Evolutionary conservation across 2,888 invertebrate genomes (phyloP), one percentile per base, ranked within the genome.

Genomic region (Ophion ellenae): DNA sequence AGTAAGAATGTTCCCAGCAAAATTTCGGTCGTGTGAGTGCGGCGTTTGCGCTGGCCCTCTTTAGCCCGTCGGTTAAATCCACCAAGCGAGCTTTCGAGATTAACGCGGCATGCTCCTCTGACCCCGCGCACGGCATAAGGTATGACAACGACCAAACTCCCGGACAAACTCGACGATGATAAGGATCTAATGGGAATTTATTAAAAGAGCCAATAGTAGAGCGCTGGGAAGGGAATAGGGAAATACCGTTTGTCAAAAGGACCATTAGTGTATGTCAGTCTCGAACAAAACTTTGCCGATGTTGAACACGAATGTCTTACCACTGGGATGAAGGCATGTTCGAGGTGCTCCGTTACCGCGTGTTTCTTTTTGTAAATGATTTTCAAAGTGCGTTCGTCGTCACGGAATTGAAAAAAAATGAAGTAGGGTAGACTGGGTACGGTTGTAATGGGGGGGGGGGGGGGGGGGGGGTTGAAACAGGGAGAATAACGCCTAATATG

Each of bases 81-180:
- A 14, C 61, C 53, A 47, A 59, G 69, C 11, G 57, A 63, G 70
- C 70, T 79, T 71, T 63, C 1, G 20, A 70, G 79, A 79, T 79
- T 79, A 79, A 79, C 70, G 61, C 47, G 61, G 64, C 53, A 76
- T 32, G 36, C 53, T 53, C 17, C 11, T 2, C 53, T 53, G 14
- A 17, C 53, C 14, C 53, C 53, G 17, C 17, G 53, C 53, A 9
- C 32, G 28, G n/a, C 10, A 28, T 47, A 10, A 24, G 28, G 81
- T 64, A 28, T 24, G 45, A 17, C 40, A 69, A 61, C 69, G 47
- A 75, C 53, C 67, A 36, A 75, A 69, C 73, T 74, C 69, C 57
- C 59, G 24, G 10, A 20, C 20, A 61, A 81, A 76, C 59, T 75
- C 73, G 69, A 76, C 75, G 69, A 75, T 81, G 75, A 81, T 81